Evolutionary conservation across 1,140 invertebrate genomes (phyloP), one percentile per base, ranked within the genome.

Genomic region (Dinothrombium tinctorium): DNA sequence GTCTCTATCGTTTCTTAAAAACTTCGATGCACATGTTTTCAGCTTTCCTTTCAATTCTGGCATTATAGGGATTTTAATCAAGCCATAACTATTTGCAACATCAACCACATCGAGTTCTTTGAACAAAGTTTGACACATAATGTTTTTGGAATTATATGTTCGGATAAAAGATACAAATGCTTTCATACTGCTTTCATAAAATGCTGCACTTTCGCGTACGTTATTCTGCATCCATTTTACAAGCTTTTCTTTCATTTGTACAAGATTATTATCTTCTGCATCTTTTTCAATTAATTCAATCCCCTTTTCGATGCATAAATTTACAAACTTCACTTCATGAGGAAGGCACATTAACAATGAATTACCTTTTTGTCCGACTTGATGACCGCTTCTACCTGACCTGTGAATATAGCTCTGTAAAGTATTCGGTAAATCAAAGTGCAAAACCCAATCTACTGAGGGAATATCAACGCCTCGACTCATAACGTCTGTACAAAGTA

Each of bases 91-190:
- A 37, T 69, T 73, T 0, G 81, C 90, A 37, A 92, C 63, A 51
- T 73, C 69, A 15, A 76, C 81, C 44, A 95, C 62, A 51, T 89
- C 71, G 4, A 96, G 59, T 58, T 94, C 83, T 66, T 55, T 44
- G 54, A 49, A 41, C 28, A 47, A 23, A 33, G 15, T 14, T 21
- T 22, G 22, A 7, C 24, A 24, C 37, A 45, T 33, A 20, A 40
- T 37, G 31, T 45, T 45, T 24, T 48, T 45, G 2, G 40, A 40
- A 15, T 69, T 72, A 59, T 98, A 98, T 0, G 81, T 73, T 52
- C 81, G 72, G 28, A 96, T 68, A 55, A 84, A 90, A 0, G 90
- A 95, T 1, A 98, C 90, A 61, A 90, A 96, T 3, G 92, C 89
- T 44, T 72, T 60, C 48, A 80, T 77, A 1, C 74, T 83, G 57